Base-by-base conservation (phyloP, 2,797 vertebrate species). In the Neoniphon sammara region DNA sequence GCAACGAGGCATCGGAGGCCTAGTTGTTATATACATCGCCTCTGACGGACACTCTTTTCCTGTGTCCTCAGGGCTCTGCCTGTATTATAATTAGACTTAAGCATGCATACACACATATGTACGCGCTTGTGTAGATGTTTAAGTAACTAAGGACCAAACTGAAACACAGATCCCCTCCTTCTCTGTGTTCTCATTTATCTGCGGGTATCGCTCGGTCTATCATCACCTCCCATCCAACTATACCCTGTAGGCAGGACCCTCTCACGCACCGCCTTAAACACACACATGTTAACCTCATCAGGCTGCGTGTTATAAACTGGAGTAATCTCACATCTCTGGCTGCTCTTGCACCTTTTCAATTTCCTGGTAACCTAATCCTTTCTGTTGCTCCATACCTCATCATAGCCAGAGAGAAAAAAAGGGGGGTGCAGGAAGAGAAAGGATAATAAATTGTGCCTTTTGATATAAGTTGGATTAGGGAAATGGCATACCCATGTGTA, bases 301-400 rank as follows among this genome's bases (percentile, higher is more conserved):
- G 75, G 17, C 78, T 17, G 46, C 39, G 69, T 74, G 83, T 90
- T 87, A 83, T 80, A 91, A 91, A 89, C 75, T 70, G 53, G 4
- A 76, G 58, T 88, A 92, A 93, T 93, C 91, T 86, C 77, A 83
- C 87, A 92, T 92, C 88, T 91, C 86, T 90, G 85, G 84, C 84
- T 82, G 78, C 78, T 88, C 73, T 78, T 78, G 85, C 91, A 92
- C 90, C 91, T 92, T 93, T 93, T 93, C 91, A 93, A 92, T 94
- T 93, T 94, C 92, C 93, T 92, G 87, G 91, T 87, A 94, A 94
- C 78, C 39, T 86, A 86, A 93, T 90, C 86, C 91, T 67, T 62
- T 71, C 83, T 90, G 79, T 90, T 85, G 86, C 85, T 79, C 70
- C 46, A 66, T 87, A 89, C 87, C 90, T 88, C 91, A 88, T 84